Percentiles rank a stretch among this genome's conserved stretches.
Evolutionary conservation across 2,888 invertebrate genomes (phyloP).

Genomic region (Palloptera scutellata): DNA sequence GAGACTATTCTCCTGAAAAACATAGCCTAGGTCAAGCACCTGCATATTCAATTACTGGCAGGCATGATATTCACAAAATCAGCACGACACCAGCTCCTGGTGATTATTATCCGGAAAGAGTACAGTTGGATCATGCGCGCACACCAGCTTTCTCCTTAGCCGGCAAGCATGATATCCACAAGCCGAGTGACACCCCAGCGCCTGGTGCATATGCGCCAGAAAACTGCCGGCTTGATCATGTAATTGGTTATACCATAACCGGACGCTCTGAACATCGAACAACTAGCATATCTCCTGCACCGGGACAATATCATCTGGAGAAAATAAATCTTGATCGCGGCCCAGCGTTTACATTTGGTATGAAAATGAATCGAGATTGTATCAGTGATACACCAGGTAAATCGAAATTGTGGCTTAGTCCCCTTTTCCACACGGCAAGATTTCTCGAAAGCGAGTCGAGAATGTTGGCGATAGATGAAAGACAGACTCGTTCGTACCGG

Average conservation of each 20-base stretch:
- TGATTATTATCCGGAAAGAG: constrained; percentile 70
- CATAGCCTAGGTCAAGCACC: constrained; percentile 66
- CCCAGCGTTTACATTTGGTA: constrained; percentile 77
- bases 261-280: constrained; percentile 65
- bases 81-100: constrained; percentile 68
- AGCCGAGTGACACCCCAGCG: constrained; percentile 67
- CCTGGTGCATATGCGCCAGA: constrained; percentile 72
- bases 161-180: constrained; percentile 65
- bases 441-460: too few relatives aligned
- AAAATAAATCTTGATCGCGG: constrained; percentile 67
- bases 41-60: constrained; percentile 67
- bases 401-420: neutral
- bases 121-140: constrained; percentile 57
- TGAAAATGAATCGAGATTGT: constrained; percentile 71
- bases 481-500: too few relatives aligned
- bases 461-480: too few relatives aligned
- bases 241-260: constrained; percentile 69
- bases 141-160: constrained; percentile 67
- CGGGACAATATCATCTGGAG: constrained; percentile 69
- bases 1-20: constrained; percentile 68
- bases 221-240: constrained; percentile 62
- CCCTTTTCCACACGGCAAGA: neutral
- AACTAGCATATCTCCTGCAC: constrained; percentile 66
- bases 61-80: constrained; percentile 65
- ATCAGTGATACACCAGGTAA: constrained; percentile 72